Evolutionary conservation across 2,888 invertebrate genomes (phyloP), one percentile per base, ranked within the genome.

Genomic region (Scaptomyza tumidula): DNA sequence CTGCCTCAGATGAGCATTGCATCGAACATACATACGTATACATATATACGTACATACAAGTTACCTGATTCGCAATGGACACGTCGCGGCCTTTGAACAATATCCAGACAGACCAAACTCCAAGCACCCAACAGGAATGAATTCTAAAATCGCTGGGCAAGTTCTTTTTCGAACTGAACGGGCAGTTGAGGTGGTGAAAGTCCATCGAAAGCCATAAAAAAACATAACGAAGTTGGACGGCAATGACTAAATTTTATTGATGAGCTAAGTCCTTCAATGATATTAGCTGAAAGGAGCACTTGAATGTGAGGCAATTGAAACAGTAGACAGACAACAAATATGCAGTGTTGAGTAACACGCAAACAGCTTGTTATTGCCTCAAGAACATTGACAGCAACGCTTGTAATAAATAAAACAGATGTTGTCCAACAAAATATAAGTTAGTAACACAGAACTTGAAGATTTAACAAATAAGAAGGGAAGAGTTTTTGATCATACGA

Each of bases 1-100:
- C 65, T 80, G 87, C 49, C 74, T 65, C 16, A 48, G 88, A 74
- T 80, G 71, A 86, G 76, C 65, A 79, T 61, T 78, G 67, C 78
- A 73, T 39, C 49, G 41, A 27, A 41, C 16, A 16, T 14, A 37
- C 37, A 29, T 24, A 7, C 3, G 3, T 14, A 41, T n/a, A 31
- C 3, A 3, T 14, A 41, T n/a, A 35, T 37, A 33, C n/a, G n/a
- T 49, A 54, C 24, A 54, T 37, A 61, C 24, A 55, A 68, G 72
- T 70, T 61, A 82, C 81, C 81, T 88, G 81, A 80, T 77, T 71
- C 58, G 62, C 80, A 67, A 59, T 46, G 80, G 64, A 73, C 68
- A 74, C 78, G 74, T 74, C 73, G 78, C 60, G 59, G 39, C 46
- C 44, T 55, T 57, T 49, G 44, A 27, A 33, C 35, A 53, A n/a